Percentiles rank a stretch among this genome's conserved stretches.
phyloP scores from a whole-genome alignment of 2,797 vertebrate species.

The Peromyscus melanophrys region DNA sequence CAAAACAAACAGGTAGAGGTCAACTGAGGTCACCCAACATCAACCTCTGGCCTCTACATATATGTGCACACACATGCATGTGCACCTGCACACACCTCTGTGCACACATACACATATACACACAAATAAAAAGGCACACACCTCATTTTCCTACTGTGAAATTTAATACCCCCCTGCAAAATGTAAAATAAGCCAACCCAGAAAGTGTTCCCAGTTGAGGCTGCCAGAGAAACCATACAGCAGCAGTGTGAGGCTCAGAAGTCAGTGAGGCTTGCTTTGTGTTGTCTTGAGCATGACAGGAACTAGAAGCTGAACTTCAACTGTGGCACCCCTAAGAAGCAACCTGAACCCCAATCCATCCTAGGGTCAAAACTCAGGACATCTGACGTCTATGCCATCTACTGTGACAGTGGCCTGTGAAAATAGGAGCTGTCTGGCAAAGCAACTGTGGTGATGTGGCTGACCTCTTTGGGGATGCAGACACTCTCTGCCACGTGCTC shows the following conservation, averaged over 20 bases:
- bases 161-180: slow-evolving; percentile 1
- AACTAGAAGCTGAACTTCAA: not conserved
- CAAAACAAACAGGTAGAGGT: not conserved
- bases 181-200: slow-evolving; percentile 5
- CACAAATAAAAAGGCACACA: not conserved
- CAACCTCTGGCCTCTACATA: not conserved
- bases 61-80: not conserved
- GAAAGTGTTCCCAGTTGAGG: not conserved
- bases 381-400: not conserved
- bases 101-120: not conserved
- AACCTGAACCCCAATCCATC: not conserved
- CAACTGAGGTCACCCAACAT: not conserved
- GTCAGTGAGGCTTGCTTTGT: not conserved
- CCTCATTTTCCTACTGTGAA: not conserved
- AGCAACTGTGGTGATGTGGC: not conserved
- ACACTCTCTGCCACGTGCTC: rapidly evolving
- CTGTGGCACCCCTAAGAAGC: not conserved
- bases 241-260: not conserved
- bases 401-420: not conserved
- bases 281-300: slow-evolving; percentile 1
- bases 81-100: not conserved
- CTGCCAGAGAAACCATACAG: not conserved
- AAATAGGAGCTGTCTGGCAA: not conserved
- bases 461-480: not conserved
- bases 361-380: slow-evolving; percentile 6